Evolutionary conservation across 1,140 invertebrate genomes (phyloP).

Genomic region (Zaprionus nigranus): DNA sequence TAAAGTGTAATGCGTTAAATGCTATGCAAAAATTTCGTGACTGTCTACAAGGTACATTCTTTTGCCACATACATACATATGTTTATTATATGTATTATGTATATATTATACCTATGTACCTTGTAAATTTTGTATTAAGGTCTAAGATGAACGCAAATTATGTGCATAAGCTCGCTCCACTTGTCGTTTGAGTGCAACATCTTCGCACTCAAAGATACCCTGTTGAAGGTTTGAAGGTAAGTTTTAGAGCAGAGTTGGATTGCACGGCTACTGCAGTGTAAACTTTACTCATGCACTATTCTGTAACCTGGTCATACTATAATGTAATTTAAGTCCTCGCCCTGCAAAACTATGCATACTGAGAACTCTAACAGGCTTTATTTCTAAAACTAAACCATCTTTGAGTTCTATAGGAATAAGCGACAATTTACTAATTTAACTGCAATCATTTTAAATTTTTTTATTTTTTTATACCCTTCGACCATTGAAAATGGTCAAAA

Average conservation of each 20-base stretch:
- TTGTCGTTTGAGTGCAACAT: not conserved
- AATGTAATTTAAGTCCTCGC: no score
- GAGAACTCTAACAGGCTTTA: no score
- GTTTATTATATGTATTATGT: not conserved
- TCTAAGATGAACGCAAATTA: not conserved
- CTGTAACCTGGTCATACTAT: no score
- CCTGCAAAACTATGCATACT: no score
- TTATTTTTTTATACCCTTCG: not conserved
- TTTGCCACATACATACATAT: no score
- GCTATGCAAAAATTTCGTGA: not conserved
- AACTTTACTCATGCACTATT: no score
- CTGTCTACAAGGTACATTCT: not conserved
- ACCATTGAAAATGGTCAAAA: no score
- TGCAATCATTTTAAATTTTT: not conserved
- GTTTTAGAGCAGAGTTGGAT: no score
- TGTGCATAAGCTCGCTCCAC: constrained; percentile 3
- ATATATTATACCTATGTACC: not conserved
- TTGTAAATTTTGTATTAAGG: not conserved
- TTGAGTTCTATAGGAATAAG: not conserved
- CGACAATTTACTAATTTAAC: no score
- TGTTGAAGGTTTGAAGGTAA: not conserved
- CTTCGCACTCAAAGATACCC: not conserved
- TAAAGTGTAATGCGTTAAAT: not conserved
- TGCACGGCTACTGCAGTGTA: no score
- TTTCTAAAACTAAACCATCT: no score